Conservation (phyloP, 1,140 invertebrate genomes). For the Panagrolaimus sp. region DNA sequence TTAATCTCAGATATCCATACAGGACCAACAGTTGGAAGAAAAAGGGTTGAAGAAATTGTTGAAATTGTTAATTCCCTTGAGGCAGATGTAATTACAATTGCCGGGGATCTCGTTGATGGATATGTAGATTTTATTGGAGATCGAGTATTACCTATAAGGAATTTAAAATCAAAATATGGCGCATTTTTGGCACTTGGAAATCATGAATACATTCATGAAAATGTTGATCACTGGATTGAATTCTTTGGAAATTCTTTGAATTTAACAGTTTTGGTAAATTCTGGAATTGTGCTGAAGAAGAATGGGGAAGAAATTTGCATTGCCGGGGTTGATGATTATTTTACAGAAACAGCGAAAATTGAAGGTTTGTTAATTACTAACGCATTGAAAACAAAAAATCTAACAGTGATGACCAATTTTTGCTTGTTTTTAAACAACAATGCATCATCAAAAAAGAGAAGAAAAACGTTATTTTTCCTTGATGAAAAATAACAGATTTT, state of each 20-base stretch:
- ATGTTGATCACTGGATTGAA: constrained; percentile 11
- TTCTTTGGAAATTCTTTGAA: background rate
- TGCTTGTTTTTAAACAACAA: too few species aligned
- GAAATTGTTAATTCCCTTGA: constrained; percentile 31
- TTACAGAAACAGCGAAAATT: background rate
- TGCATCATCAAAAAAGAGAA: too few species aligned
- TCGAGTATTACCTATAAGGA: constrained; percentile 26
- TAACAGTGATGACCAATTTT: too few species aligned
- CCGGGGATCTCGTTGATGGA: constrained; percentile 43
- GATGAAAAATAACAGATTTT: too few species aligned
- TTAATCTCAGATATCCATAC: constrained; percentile 46
- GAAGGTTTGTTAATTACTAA: too few species aligned
- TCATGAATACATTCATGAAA: constrained; percentile 23
- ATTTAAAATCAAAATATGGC: constrained; percentile 40
- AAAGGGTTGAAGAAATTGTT: constrained; percentile 37
- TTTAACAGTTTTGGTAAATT: background rate
- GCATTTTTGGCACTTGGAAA: constrained; percentile 41
- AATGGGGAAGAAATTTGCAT: background rate
- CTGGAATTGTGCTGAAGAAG: background rate
- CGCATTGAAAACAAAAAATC: too few species aligned
- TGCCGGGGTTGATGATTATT: background rate
- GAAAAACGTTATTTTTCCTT: too few species aligned
- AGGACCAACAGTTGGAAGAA: constrained; percentile 38
- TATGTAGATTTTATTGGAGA: constrained; percentile 30
- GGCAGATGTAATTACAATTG: constrained; percentile 35